These are phyloP conservation scores for Caenorhabditis angaria DNA, from an alignment of 2,888 invertebrate genomes.

Conservation along the genomic window DNA sequence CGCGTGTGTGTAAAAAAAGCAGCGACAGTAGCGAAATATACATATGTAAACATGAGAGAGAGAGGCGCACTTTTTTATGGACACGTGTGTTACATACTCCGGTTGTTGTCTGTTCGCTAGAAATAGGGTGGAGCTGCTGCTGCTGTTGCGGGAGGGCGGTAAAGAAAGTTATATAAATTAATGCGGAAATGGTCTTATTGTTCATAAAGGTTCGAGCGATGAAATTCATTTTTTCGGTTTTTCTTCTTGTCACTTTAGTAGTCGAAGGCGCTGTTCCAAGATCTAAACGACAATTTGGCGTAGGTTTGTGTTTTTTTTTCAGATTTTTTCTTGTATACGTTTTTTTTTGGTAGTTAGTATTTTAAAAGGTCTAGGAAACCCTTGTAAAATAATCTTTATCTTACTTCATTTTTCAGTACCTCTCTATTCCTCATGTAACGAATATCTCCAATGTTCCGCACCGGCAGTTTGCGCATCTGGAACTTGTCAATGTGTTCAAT, in stretches of 20 bases:
- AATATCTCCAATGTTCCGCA: slow-evolving; percentile 46
- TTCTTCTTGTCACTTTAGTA: slow-evolving; percentile 11
- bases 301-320: slow-evolving; percentile 26
- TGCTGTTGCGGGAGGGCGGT: background rate
- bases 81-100: slow-evolving; percentile 2
- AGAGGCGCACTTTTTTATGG: slow-evolving; percentile 1
- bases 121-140: background rate
- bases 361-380: too few species aligned
- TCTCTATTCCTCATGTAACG: slow-evolving; percentile 50
- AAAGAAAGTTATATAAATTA: slow-evolving; percentile 4
- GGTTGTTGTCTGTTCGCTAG: background rate
- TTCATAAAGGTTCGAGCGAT: slow-evolving; percentile 3
- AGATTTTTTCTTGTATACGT: background rate
- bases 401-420: slow-evolving; percentile 37
- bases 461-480: slow-evolving; percentile 48
- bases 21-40: background rate
- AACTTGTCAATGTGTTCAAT: slow-evolving; percentile 38
- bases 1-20: background rate
- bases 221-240: slow-evolving; percentile 22
- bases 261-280: slow-evolving; percentile 10
- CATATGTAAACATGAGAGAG: background rate
- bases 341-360: too few species aligned
- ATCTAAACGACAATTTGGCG: slow-evolving; percentile 35
- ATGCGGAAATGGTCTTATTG: background rate
- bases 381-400: too few species aligned